Base-by-base conservation (phyloP, 1,140 invertebrate species). In the Listronotus bonariensis region DNA sequence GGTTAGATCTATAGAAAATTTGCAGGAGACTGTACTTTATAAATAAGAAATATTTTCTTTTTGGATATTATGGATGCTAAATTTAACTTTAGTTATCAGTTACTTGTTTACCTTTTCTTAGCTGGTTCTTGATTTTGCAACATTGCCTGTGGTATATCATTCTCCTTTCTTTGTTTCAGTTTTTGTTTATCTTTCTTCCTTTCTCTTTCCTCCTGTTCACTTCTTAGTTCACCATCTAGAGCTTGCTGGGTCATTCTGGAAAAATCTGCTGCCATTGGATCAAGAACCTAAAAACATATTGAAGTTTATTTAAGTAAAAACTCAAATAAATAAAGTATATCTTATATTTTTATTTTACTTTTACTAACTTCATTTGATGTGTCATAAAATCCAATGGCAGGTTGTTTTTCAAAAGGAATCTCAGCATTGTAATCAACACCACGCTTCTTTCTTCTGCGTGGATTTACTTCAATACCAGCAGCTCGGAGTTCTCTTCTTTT, bases 361-460 rank as follows among this genome's bases (percentile, higher is more conserved):
- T n/a, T n/a, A 14, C 18, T 14, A 45, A 46, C 80, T 79, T 99
- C 96, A 54, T 90, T 89, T 0, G 92, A 88, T 0, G 95, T 97
- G 76, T 98, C 95, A 78, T 97, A 96, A 78, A 98, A 97, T 7
- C 96, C 96, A 15, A 87, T 64, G 0, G 94, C 89, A 7, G 96
- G 95, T 54, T 86, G 85, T 80, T 98, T 98, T 76, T 98, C 95
- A 84, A 99, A 99, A 0, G 97, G 96, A 73, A 99, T 94, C 82
- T 99, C 98, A 0, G 90, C 87, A 82, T 99, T 99, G 79, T 99
- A 99, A 80, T 99, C 95, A 9, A 99, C 92, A 6, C 95, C 92
- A 11, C 90, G 87, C 76, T 94, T 94, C 68, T 87, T 88, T 71
- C 91, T 91, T 69, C 90, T 88, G 20, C 86, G 82, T 12, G 85